A percentile compares a stretch with the other conserved stretches of the same genome.
These are phyloP conservation scores for Gadus chalcogrammus DNA, from an alignment of 2,113 vertebrate species.

Conservation along the genomic window DNA sequence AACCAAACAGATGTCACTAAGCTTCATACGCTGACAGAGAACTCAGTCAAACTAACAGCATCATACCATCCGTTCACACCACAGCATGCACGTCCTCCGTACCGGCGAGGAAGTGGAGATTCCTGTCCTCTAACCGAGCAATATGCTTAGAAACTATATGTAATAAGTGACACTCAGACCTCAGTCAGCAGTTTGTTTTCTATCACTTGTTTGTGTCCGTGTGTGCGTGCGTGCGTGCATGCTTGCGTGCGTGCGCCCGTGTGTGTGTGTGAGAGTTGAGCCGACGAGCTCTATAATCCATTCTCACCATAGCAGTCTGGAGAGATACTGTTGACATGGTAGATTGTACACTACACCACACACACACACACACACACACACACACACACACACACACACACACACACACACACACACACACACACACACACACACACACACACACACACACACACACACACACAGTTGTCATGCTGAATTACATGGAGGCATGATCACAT, in stretches of 20 bases:
- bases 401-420: constrained; percentile 34
- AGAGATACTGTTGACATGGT: constrained; percentile 72
- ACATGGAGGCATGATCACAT: constrained; percentile 97
- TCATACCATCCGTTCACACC: too few species aligned
- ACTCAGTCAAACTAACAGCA: too few species aligned
- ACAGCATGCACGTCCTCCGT: too few species aligned
- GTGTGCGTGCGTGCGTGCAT: not conserved
- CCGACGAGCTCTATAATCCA: constrained; percentile 89
- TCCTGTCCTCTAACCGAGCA: too few species aligned
- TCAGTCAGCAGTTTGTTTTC: not conserved
- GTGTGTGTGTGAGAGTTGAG: constrained; percentile 68
- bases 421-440: constrained; percentile 44
- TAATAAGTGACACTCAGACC: not conserved
- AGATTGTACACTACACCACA: constrained; percentile 35
- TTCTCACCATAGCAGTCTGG: constrained; percentile 87
- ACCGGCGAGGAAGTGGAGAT: too few species aligned
- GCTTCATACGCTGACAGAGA: too few species aligned
- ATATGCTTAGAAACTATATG: too few species aligned
- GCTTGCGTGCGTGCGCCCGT: constrained; percentile 55
- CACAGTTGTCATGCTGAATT: constrained; percentile 91
- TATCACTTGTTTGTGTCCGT: constrained; percentile 22
- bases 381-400: constrained; percentile 48
- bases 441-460: constrained; percentile 56
- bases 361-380: constrained; percentile 39
- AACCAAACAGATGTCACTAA: too few species aligned